Base-by-base conservation (phyloP, 2,797 vertebrate genomes). In the Catostomus latipinnis region DNA sequence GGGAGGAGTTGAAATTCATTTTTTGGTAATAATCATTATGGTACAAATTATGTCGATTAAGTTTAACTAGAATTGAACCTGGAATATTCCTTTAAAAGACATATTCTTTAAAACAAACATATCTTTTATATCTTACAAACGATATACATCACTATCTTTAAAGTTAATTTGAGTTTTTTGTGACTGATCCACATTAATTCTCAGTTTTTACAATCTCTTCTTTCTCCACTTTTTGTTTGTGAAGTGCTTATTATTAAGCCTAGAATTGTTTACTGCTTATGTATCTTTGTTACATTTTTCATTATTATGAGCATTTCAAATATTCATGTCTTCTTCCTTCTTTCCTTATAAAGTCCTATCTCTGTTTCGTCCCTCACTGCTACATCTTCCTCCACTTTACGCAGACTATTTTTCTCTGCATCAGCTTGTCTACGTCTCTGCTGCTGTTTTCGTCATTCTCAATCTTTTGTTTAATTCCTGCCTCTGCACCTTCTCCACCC, bases 381-480 rank as follows among this genome's bases (percentile, higher is more conserved):
- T 65, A 14, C 12, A 45, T 65, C 18, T 61, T 69, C 66, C 45
- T 76, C n/a, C 49, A 48, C 14, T 57, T 14, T 34, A 80, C 52
- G 61, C 45, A 66, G 43, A 12, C 43, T 8, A 5, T 6, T 18
- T 53, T 66, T 65, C 13, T 71, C 71, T 66, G 75, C 71, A 74
- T 63, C 72, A 63, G 57, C 53, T 66, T 63, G 57, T 79, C 69
- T 80, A 66, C 69, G 70, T 57, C 62, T 45, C 77, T 57, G 45
- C 50, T 80, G 60, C 56, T 58, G 56, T 74, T 69, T 76, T 50
- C 60, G 62, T 73, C 79, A 74, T 78, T 61, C 62, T 56, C 34
- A 50, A 18, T 75, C 71, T 70, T 74, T 66, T 45, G 11, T 63
- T 68, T 57, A 71, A 49, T 48, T 70, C 57, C 16, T 69, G 81